Base-by-base conservation (phyloP, 2,888 invertebrate species). In the Prosapia bicincta region DNA sequence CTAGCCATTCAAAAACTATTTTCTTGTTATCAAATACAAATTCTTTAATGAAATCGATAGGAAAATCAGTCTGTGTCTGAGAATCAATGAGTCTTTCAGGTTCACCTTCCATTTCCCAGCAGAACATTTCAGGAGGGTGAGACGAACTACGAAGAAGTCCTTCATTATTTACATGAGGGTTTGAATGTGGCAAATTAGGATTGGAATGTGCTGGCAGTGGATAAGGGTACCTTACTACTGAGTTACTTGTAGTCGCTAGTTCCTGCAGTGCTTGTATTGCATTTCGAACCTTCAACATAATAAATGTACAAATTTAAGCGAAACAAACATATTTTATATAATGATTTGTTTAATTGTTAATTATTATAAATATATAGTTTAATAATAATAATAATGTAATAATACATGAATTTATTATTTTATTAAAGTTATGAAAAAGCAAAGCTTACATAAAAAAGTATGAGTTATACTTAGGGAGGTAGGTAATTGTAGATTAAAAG, bases 261-360 rank as follows among this genome's bases (percentile, higher is more conserved):
- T 93, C 93, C 84, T 94, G 94, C 25, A 95, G 86, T 0, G 94
- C 94, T 82, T 94, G 93, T 78, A 95, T 93, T 9, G 94, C 94
- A 83, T 92, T 91, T 66, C 94, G 89, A 71, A 94, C 93, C 92
- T 94, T 81, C 30, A 30, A 69, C 78, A 73, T n/a, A n/a, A 24
- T 23, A 25, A 74, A 76, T 30, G 65, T 43, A 70, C 10, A 30
- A 69, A 7, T 26, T 5, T 26, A 24, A 67, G 25, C n/a, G 9
- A 65, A 23, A n/a, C 5, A 3, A 66, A n/a, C 43, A 67, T 68
- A 72, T 32, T 54, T 20, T 65, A 20, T 25, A 54, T 23, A 66
- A 15, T 66, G n/a, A n/a, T n/a, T n/a, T n/a, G n/a, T n/a, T n/a
- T n/a, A n/a, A n/a, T n/a, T n/a, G n/a, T n/a, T n/a, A n/a, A n/a